A percentile compares a stretch with the other conserved stretches of the same genome.
Evolutionary conservation across 2,113 vertebrate genomes (phyloP).

Genomic region (Myotis brandtii): DNA sequence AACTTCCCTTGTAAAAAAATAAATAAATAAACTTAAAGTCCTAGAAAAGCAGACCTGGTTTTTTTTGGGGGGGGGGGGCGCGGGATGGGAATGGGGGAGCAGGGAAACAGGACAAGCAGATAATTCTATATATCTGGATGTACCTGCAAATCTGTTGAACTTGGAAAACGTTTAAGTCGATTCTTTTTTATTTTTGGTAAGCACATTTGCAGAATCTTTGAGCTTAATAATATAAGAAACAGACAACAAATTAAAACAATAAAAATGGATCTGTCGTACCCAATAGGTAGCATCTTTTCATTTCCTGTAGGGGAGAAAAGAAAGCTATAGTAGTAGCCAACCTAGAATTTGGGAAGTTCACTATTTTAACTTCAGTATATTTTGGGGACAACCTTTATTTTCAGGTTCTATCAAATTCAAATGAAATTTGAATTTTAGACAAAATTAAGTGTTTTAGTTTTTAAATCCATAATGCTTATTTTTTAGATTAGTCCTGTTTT

Average conservation of each 20-base stretch:
- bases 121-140: background rate
- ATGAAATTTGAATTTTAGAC: background rate
- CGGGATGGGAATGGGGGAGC: accelerated
- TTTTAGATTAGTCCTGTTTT: background rate
- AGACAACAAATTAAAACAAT: slow-evolving; percentile 35
- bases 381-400: background rate
- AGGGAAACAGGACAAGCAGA: background rate
- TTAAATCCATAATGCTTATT: background rate
- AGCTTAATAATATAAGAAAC: background rate
- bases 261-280: background rate
- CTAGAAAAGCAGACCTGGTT: slow-evolving; percentile 28
- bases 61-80: accelerated
- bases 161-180: background rate
- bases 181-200: background rate
- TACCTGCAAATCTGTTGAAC: slow-evolving; percentile 19
- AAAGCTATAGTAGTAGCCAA: background rate
- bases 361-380: background rate
- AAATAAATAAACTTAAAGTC: background rate
- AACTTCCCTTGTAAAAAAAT: slow-evolving; percentile 49
- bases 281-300: background rate
- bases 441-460: background rate
- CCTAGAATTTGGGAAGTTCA: slow-evolving; percentile 2
- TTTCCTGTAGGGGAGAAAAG: background rate
- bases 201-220: background rate
- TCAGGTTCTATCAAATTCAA: background rate